These are phyloP conservation scores for Thyatira batis DNA, from an alignment of 2,888 invertebrate species.

Conservation along the genomic window DNA sequence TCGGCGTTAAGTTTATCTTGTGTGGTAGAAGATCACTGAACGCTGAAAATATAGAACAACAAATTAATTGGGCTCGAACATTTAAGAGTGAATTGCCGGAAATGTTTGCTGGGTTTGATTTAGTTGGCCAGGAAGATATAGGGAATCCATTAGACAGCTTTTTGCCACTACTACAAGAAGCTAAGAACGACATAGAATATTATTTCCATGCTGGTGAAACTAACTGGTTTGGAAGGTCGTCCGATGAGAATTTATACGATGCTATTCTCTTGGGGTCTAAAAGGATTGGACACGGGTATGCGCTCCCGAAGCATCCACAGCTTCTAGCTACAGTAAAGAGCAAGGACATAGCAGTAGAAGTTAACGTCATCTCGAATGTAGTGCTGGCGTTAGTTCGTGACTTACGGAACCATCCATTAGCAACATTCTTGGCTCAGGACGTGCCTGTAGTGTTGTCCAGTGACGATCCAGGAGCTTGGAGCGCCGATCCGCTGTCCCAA, in stretches of 20 bases:
- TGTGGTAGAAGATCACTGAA: conserved; percentile 43
- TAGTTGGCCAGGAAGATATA: conserved; percentile 90
- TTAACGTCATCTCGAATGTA: conserved; percentile 91
- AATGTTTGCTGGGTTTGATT: conserved; percentile 89
- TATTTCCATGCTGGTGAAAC: conserved; percentile 93
- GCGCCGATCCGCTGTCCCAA: conserved; percentile 87
- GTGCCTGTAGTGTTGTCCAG: conserved; percentile 89
- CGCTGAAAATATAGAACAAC: conserved; percentile 60
- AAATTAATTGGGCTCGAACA: conserved; percentile 54
- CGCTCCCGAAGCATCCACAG: conserved; percentile 87
- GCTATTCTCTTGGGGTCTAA: conserved; percentile 88
- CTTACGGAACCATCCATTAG: conserved; percentile 89
- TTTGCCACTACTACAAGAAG: conserved; percentile 75
- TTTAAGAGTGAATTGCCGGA: conserved; percentile 82
- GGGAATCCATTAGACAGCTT: conserved; percentile 85
- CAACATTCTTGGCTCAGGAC: conserved; percentile 84
- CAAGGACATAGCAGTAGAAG: conserved; percentile 86
- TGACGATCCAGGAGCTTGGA: conserved; percentile 91
- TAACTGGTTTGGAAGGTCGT: conserved; percentile 84
- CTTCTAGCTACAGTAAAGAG: conserved; percentile 81
- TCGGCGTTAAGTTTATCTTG: conserved; percentile 86
- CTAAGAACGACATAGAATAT: conserved; percentile 81
- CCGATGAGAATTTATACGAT: conserved; percentile 89
- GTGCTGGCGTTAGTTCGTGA: conserved; percentile 86
- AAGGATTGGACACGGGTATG: conserved; percentile 91